Evolutionary conservation across 2,113 vertebrate species (phyloP).

Genomic region (Plecturocebus donacophilus): DNA sequence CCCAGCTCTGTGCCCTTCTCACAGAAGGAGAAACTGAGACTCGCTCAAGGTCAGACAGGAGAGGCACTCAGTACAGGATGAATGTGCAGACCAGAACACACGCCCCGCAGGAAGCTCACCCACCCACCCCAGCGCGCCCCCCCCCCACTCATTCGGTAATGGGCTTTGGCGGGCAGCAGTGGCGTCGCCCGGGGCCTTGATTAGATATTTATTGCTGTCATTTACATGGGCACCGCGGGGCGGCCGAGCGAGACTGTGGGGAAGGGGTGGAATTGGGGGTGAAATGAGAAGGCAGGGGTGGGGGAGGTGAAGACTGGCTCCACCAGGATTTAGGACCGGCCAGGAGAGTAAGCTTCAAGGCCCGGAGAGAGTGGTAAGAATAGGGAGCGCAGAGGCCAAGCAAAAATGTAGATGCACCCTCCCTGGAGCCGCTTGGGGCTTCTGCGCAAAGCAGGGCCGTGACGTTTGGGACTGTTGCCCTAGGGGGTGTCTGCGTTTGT

Average conservation of each 20-base stretch:
- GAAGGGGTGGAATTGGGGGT: neutral
- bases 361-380: fast-evolving
- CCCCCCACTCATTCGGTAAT: conserved; percentile 54
- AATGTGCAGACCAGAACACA: neutral
- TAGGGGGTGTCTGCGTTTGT: neutral
- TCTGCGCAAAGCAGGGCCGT: neutral
- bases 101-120: neutral
- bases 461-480: neutral
- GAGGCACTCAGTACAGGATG: neutral
- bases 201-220: conserved; percentile 84
- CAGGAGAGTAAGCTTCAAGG: neutral
- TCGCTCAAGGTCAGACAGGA: conserved; percentile 1
- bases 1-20: neutral
- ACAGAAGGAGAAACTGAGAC: conserved; percentile 57
- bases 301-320: neutral
- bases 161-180: conserved; percentile 64
- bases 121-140: neutral
- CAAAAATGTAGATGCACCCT: fast-evolving
- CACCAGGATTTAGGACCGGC: neutral
- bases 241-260: conserved; percentile 64
- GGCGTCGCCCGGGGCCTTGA: conserved; percentile 76
- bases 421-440: fast-evolving
- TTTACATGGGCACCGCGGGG: conserved; percentile 79
- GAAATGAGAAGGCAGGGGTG: neutral
- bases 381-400: fast-evolving